A percentile compares a stretch with the other conserved stretches of the same genome.
These are phyloP conservation scores for Vidua chalybeata DNA, from an alignment of 2,113 vertebrate genomes.

Conservation along the genomic window DNA sequence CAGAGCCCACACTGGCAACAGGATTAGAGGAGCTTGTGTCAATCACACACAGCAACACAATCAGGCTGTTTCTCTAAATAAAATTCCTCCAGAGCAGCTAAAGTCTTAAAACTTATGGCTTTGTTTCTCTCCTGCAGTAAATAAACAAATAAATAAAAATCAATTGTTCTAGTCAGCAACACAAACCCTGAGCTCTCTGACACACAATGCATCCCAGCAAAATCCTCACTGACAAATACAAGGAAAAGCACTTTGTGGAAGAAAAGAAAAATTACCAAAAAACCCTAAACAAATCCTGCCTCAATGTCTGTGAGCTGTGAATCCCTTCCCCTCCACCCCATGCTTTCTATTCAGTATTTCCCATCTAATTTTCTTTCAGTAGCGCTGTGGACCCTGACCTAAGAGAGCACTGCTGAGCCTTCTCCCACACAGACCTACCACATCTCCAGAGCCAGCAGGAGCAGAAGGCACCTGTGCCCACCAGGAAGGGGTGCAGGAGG, in stretches of 20 bases:
- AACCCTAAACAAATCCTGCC: neutral
- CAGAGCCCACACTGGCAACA: neutral
- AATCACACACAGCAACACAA: neutral
- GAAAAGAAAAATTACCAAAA: neutral
- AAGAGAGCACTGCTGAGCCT: neutral
- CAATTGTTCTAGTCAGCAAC: slow-evolving; percentile 26
- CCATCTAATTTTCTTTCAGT: neutral
- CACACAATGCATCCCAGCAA: neutral
- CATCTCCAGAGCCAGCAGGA: neutral
- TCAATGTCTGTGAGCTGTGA: neutral
- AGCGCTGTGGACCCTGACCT: neutral
- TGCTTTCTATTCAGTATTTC: neutral
- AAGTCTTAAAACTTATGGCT: neutral
- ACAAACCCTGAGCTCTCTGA: neutral
- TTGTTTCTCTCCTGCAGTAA: neutral
- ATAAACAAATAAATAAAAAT: slow-evolving; percentile 46
- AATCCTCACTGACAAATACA: slow-evolving; percentile 4
- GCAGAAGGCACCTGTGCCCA: neutral
- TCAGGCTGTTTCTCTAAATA: neutral
- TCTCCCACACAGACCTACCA: neutral
- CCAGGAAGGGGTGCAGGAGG: neutral
- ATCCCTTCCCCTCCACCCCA: neutral
- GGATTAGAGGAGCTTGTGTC: neutral
- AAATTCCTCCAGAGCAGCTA: neutral
- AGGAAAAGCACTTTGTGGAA: neutral